Conservation (phyloP, 2,113 vertebrate species). For the Erythrocebus patas region DNA sequence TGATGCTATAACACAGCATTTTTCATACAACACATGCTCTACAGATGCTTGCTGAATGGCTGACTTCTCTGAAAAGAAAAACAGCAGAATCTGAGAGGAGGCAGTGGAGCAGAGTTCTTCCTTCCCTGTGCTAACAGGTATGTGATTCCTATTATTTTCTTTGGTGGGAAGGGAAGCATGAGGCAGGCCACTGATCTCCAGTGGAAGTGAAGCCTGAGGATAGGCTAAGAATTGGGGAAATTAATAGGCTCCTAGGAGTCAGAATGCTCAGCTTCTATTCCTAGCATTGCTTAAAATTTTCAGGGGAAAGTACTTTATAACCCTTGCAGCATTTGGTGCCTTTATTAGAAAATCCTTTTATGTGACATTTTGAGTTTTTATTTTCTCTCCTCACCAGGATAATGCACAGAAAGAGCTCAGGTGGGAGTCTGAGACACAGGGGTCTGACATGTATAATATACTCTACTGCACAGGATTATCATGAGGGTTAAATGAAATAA, state of each 20-base stretch:
- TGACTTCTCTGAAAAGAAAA: neutral
- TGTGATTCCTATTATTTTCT: neutral
- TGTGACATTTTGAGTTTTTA: neutral
- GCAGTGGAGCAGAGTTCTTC: neutral
- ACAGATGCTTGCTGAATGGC: neutral
- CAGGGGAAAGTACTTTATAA: neutral
- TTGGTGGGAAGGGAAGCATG: neutral
- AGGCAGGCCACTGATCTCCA: neutral
- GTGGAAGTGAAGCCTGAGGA: neutral
- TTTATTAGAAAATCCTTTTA: constrained; percentile 30
- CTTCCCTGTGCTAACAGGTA: neutral
- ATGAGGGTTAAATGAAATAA: neutral
- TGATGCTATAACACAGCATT: neutral
- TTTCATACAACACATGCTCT: neutral
- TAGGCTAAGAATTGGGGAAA: neutral
- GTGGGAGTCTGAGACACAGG: neutral
- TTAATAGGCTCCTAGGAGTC: neutral
- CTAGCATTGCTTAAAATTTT: neutral
- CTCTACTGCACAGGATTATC: neutral
- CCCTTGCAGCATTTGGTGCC: neutral
- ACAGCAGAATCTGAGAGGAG: neutral
- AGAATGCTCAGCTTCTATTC: neutral
- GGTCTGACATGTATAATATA: neutral
- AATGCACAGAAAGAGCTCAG: neutral
- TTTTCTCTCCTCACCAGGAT: neutral